Base-by-base conservation (phyloP, 1,140 invertebrate species). In the Himalopsyche phryganea region DNA sequence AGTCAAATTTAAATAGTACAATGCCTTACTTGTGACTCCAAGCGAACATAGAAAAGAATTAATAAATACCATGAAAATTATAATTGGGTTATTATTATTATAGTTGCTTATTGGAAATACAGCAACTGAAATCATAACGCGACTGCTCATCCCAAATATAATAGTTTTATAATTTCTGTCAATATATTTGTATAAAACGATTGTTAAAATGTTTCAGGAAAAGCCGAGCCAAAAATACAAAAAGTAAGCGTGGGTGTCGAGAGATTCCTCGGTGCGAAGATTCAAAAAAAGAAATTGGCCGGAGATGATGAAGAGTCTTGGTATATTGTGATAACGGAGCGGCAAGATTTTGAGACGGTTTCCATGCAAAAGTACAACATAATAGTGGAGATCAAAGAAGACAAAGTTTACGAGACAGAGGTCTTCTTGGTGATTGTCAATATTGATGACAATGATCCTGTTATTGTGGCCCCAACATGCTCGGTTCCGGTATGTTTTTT, bases 371-470 rank as follows among this genome's bases (percentile, higher is more conserved):
- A 38, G 3, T 80, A 81, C 56, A 67, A 65, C 52, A 74, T 80
- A 63, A 49, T 60, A 9, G 53, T 80, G 3, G 17, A 57, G 0
- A 63, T 77, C 5, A 56, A 58, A 0, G 66, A 60, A 0, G 66
- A 71, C 19, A 13, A 41, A 0, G 51, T 68, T 3, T 51, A 54
- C 3, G 7, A 42, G 1, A 15, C 15, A 1, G 61, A 65, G 0
- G 67, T 80, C 4, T 58, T 65, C 3, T 65, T 81, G 0, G 63
- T 65, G 9, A 72, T 81, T 10, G 67, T 70, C 13, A 80, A 81
- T 55, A 81, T 80, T 20, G 78, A 81, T 60, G 78, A 81, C 65
- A 77, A 78, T 54, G 60, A 69, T 4, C 76, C 78, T 2, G 67
- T 79, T 15, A 77, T 80, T 41, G 68, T 73, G 11, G 51, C 74